A percentile compares a stretch with the other conserved stretches of the same genome.
Conservation (phyloP, 2,888 invertebrate genomes). For the Diaphora mendica region DNA sequence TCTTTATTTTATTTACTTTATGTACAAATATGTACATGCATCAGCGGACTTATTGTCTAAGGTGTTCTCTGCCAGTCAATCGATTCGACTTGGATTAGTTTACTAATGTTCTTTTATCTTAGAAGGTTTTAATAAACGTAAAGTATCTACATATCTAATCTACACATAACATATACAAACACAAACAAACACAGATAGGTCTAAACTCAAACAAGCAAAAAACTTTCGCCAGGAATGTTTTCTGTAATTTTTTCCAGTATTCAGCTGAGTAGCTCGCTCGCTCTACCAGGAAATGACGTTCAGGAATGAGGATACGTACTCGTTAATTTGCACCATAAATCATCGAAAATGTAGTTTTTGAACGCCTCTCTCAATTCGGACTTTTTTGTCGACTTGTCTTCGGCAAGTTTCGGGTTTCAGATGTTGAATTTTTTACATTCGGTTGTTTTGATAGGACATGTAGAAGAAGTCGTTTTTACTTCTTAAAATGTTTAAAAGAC, state of each 20-base stretch:
- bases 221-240: constrained; percentile 63
- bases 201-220: constrained; percentile 49
- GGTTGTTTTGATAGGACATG: constrained; percentile 47
- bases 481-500: not conserved
- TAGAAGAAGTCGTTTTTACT: constrained; percentile 31
- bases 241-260: constrained; percentile 70
- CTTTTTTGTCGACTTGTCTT: constrained; percentile 73
- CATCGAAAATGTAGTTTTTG: constrained; percentile 82
- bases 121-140: not conserved
- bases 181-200: not conserved
- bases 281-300: constrained; percentile 85
- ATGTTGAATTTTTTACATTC: constrained; percentile 54
- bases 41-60: too few relatives aligned
- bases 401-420: constrained; percentile 71
- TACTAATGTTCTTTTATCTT: too few relatives aligned
- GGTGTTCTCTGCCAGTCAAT: too few relatives aligned
- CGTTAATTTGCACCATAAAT: constrained; percentile 86
- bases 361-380: constrained; percentile 66
- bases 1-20: too few relatives aligned
- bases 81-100: too few relatives aligned
- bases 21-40: too few relatives aligned
- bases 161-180: not conserved
- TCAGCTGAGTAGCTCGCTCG: constrained; percentile 74
- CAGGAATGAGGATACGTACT: constrained; percentile 86
- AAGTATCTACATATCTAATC: not conserved